Conservation (phyloP, 2,113 vertebrate species). For the Nothobranchius kuhntae region DNA sequence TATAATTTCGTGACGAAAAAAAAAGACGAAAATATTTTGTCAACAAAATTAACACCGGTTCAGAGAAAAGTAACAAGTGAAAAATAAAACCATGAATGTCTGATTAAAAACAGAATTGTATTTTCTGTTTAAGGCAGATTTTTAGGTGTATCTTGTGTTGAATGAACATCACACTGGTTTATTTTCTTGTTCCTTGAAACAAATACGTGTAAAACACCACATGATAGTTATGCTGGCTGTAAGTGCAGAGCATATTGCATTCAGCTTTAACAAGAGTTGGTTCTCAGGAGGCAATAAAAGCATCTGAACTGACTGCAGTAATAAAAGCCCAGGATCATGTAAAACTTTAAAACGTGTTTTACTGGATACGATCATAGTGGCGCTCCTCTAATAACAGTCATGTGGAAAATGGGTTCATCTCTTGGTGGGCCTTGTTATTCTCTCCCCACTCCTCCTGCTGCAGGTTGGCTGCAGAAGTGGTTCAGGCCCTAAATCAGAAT, state of each 20-base stretch:
- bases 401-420: conserved; percentile 51
- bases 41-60: no score
- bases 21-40: no score
- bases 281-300: neutral
- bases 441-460: conserved; percentile 10
- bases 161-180: no score
- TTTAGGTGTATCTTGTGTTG: no score
- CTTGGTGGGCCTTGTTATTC: conserved; percentile 46
- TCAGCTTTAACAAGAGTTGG: neutral
- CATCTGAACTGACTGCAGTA: neutral
- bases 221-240: neutral
- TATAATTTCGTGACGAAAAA: no score
- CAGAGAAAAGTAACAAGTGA: conserved; percentile 14
- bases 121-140: conserved; percentile 6
- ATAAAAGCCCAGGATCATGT: neutral
- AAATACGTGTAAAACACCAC: neutral
- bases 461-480: conserved; percentile 39
- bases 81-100: conserved; percentile 23
- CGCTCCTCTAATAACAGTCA: conserved; percentile 39
- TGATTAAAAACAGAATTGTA: conserved; percentile 13
- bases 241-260: conserved; percentile 2
- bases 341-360: conserved; percentile 42
- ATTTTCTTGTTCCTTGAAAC: neutral
- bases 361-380: conserved; percentile 33
- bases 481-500: conserved; percentile 57